Conservation (phyloP, 2,113 vertebrate genomes). For the Melanostigma gelatinosum region DNA sequence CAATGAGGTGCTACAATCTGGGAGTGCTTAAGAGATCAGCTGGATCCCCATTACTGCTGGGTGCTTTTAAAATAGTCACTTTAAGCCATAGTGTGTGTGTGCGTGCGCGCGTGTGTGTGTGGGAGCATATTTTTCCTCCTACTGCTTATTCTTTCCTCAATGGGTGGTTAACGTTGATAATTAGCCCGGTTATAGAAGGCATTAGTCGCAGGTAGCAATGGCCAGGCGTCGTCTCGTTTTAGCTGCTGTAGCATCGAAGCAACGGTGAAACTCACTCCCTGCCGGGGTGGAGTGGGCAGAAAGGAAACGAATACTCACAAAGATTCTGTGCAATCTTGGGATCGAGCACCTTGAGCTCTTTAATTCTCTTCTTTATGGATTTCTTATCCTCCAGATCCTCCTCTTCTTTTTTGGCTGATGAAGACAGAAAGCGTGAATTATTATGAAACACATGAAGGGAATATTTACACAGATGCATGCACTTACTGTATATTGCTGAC, state of each 20-base stretch:
- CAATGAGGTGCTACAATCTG: conserved; percentile 73
- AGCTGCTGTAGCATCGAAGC: conserved; percentile 34
- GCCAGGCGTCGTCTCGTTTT: conserved; percentile 10
- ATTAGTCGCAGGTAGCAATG: conserved; percentile 36
- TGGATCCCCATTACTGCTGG: conserved; percentile 59
- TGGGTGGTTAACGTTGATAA: conserved; percentile 46
- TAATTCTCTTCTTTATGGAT: conserved; percentile 93
- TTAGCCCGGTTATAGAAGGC: conserved; percentile 33
- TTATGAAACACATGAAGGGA: conserved; percentile 20
- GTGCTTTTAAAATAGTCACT: conserved; percentile 55
- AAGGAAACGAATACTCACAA: conserved; percentile 86
- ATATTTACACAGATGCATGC: conserved; percentile 24
- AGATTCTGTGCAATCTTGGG: conserved; percentile 97
- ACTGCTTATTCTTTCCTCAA: conserved; percentile 24
- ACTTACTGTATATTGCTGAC: conserved; percentile 2
- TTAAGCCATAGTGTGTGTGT: conserved; percentile 8
- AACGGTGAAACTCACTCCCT: background rate
- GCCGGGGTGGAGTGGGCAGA: background rate
- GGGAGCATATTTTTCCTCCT: conserved; percentile 6
- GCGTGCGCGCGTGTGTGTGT: background rate
- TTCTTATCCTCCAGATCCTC: conserved; percentile 91
- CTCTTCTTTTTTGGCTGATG: conserved; percentile 88
- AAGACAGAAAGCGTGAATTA: conserved; percentile 52
- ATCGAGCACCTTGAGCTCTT: conserved; percentile 95
- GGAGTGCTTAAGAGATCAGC: conserved; percentile 70